Percentiles rank a stretch among this genome's conserved stretches.
Conservation (phyloP, 2,797 vertebrate species). For the Anabacerthia variegaticeps region DNA sequence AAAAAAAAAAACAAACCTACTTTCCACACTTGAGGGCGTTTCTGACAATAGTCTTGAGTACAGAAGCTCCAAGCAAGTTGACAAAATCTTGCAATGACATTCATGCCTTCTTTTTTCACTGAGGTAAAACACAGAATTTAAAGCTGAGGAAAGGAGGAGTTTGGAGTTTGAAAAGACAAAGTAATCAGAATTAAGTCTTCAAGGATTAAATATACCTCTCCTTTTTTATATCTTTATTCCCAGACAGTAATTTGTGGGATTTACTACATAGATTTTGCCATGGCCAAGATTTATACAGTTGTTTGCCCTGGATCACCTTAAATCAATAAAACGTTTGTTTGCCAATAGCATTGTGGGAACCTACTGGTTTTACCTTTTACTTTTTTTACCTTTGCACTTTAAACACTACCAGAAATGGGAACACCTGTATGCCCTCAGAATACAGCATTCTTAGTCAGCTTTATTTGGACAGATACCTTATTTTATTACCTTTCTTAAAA, state of each 20-base stretch:
- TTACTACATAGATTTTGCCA: background rate
- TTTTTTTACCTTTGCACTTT: background rate
- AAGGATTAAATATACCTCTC: background rate
- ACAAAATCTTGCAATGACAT: background rate
- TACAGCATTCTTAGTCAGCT: background rate
- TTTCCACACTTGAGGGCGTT: background rate
- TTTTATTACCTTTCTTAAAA: slow-evolving; percentile 26
- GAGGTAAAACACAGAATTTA: background rate
- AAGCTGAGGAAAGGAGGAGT: background rate
- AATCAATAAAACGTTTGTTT: background rate
- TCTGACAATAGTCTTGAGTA: background rate
- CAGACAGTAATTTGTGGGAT: background rate
- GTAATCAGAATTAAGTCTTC: background rate
- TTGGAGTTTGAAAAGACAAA: background rate
- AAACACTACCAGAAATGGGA: background rate
- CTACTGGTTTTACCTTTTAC: background rate
- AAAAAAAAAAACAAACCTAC: background rate
- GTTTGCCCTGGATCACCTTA: background rate
- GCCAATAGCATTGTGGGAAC: background rate
- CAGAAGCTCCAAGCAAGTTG: background rate
- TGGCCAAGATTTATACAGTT: background rate
- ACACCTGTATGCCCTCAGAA: background rate
- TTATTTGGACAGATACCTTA: slow-evolving; percentile 17
- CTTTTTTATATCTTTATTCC: background rate
- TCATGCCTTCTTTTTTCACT: background rate